Evolutionary conservation across 2,888 invertebrate species (phyloP), one percentile per base, ranked within the genome.

Genomic region (Thecophora atra): DNA sequence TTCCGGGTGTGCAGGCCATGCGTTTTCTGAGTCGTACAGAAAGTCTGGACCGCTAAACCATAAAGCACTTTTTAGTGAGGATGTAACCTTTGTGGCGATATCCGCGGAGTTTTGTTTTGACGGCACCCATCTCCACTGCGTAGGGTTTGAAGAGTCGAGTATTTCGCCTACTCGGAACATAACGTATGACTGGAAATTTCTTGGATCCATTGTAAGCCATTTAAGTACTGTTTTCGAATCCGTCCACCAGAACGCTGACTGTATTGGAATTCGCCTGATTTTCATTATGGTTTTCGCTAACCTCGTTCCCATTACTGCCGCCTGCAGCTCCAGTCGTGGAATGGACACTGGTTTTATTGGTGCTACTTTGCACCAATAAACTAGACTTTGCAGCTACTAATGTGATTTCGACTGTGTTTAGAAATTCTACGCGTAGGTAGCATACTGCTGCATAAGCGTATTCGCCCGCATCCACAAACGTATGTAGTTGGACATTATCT

Each of bases 401-500:
- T 3, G 69, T 28, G 8, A 72, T 28, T 24, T 37, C 37, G 1
- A 47, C 56, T 15, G 54, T 1, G 4, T 62, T 42, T 1, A 24
- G 63, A 13, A 30, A 11, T 66, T 42, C 5, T 3, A 75, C 47
- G 19, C 64, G 72, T 13, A 75, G 28, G 30, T 60, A 72, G 60
- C 68, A 63, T 15, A 73, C 73, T 7, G 75, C 75, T 15, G 75
- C 72, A 51, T 73, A 75, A 6, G 65, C 73, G 19, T 70, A 51
- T 58, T 74, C 75, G 0, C 75, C 72, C 15, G 77, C 74, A 60
- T 77, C 75, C 19, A 76, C 75, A 37, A 77, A 76, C 1, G 70
- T 74, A 21, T 77, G 77, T 15, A 77, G 71, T 28, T 74, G 66
- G 0, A 74, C 52, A 19, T 72, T n/a, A 1, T 71, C 44, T 13